Conservation (phyloP, 2,113 vertebrate species). For the Apodemus sylvaticus region DNA sequence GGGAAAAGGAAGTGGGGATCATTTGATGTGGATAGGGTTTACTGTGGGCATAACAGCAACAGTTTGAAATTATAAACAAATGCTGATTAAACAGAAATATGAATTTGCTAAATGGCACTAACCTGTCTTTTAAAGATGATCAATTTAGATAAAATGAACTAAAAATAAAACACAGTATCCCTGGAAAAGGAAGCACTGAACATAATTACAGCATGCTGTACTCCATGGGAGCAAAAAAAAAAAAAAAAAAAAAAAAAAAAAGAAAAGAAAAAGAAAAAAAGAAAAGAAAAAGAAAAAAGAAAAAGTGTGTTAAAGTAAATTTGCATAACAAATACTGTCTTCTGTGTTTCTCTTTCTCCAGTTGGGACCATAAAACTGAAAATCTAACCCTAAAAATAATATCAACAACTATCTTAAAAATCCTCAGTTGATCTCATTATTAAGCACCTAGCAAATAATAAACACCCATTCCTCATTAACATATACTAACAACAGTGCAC, state of each 20-base stretch:
- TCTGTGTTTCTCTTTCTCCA: not conserved
- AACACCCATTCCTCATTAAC: not conserved
- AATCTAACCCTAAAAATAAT: not conserved
- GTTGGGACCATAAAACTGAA: not conserved
- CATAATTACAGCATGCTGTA: not conserved
- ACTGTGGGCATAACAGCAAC: not conserved
- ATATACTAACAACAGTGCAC: not conserved
- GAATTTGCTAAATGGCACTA: not conserved
- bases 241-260: too few relatives aligned
- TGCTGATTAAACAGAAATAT: not conserved
- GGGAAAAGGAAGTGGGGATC: not conserved
- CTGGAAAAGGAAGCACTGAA: not conserved
- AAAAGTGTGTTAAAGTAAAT: not conserved
- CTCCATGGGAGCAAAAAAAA: not conserved
- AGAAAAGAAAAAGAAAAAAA: too few relatives aligned
- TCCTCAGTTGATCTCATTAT: not conserved
- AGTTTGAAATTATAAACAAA: not conserved
- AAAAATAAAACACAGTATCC: not conserved
- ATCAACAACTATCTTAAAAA: not conserved
- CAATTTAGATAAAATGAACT: not conserved
- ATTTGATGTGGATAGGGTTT: not conserved
- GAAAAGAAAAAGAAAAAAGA: too few relatives aligned
- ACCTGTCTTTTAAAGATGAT: not conserved
- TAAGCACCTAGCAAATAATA: not conserved
- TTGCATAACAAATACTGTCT: not conserved